Evolutionary conservation across 2,113 vertebrate species (phyloP).

Genomic region (Anhinga anhinga): DNA sequence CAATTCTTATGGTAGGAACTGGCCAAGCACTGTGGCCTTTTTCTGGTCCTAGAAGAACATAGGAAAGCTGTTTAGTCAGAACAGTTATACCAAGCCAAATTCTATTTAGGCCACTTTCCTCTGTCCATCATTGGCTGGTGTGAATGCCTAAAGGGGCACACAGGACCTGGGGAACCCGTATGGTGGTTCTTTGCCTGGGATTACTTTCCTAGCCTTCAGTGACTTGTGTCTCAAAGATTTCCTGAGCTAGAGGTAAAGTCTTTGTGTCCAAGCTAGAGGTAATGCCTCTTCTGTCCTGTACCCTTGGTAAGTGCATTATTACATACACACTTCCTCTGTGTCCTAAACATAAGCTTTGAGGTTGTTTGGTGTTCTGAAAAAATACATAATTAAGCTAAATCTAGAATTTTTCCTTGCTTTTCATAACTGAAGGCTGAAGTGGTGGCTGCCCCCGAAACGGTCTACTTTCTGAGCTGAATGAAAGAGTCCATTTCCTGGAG

Average conservation of each 20-base stretch:
- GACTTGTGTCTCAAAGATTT: background rate
- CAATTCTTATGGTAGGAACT: background rate
- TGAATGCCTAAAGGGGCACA: background rate
- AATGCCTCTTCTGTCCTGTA: background rate
- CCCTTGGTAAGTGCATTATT: background rate
- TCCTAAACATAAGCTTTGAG: background rate
- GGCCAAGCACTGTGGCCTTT: background rate
- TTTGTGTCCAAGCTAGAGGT: background rate
- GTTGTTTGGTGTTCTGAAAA: background rate
- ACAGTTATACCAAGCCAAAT: background rate
- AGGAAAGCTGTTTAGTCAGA: background rate
- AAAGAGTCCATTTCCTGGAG: background rate
- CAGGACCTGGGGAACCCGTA: background rate
- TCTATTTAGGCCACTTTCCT: background rate
- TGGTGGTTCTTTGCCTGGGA: background rate
- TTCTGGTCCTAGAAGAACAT: background rate
- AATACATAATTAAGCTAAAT: background rate
- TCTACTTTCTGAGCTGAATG: background rate
- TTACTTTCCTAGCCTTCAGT: background rate
- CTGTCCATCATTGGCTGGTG: background rate
- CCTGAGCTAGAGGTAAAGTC: background rate
- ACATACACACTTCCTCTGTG: background rate
- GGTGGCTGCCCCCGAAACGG: background rate
- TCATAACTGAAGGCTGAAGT: background rate
- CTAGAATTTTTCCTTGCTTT: background rate